Percentiles rank a stretch among this genome's conserved stretches.
Conservation (phyloP, 2,113 vertebrate genomes). For the Xiphophorus hellerii region DNA sequence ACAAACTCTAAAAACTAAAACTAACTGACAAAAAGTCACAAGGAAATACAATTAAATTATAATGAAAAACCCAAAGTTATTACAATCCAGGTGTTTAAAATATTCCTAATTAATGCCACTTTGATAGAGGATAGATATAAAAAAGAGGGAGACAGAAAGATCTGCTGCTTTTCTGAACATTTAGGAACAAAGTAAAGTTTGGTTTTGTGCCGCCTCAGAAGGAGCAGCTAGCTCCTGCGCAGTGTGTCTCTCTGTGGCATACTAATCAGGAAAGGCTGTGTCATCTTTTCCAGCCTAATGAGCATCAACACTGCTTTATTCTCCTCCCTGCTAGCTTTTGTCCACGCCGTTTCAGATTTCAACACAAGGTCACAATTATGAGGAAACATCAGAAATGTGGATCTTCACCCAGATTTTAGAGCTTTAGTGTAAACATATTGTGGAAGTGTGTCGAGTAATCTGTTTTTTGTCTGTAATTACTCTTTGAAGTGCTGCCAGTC, state of each 20-base stretch:
- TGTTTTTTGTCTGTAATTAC: conserved; percentile 11
- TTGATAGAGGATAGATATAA: background rate
- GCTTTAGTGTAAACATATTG: background rate
- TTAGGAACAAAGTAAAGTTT: background rate
- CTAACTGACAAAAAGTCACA: too few relatives aligned
- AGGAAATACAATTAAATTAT: too few relatives aligned
- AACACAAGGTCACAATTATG: background rate
- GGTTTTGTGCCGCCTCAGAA: background rate
- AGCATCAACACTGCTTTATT: background rate
- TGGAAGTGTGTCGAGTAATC: background rate
- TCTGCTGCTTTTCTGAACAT: background rate
- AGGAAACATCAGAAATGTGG: background rate
- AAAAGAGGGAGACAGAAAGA: background rate
- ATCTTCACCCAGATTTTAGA: background rate
- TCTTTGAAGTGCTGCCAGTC: background rate
- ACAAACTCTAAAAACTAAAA: too few relatives aligned
- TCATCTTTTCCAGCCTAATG: background rate
- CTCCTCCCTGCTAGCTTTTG: background rate
- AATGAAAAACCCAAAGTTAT: too few relatives aligned
- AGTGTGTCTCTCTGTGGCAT: background rate
- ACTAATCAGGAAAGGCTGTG: background rate
- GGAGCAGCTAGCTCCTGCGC: background rate
- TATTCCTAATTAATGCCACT: background rate
- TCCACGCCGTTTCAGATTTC: background rate
- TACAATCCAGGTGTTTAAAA: too few relatives aligned